These are phyloP conservation scores for Gobio gobio DNA, from an alignment of 2,113 vertebrate species.

Conservation along the genomic window DNA sequence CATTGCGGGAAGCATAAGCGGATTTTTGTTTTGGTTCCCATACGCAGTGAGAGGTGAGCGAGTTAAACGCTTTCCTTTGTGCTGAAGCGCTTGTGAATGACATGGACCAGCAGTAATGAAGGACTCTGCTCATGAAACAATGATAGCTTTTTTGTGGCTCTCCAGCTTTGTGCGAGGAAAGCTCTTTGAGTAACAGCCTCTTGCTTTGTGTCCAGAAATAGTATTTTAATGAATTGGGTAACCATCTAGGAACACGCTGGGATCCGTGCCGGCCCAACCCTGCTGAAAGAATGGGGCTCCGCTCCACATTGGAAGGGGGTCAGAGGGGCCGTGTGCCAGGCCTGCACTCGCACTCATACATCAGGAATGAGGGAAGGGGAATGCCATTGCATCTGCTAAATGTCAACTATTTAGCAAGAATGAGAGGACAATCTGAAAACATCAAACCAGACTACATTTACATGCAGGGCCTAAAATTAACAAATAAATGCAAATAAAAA, in stretches of 20 bases:
- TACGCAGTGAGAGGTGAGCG: conserved; percentile 31
- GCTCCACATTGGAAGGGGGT: conserved; percentile 36
- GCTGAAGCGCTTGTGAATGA: conserved; percentile 41
- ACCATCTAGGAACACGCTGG: conserved; percentile 50
- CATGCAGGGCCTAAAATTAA: too few relatives aligned
- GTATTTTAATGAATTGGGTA: conserved; percentile 57
- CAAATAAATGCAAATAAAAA: too few relatives aligned
- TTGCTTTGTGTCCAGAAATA: conserved; percentile 54
- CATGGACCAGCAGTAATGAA: conserved; percentile 47
- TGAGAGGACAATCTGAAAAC: neutral
- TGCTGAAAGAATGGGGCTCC: neutral
- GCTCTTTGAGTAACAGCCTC: conserved; percentile 49
- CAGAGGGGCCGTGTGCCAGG: conserved; percentile 2
- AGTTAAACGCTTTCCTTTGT: conserved; percentile 52
- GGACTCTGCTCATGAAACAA: conserved; percentile 51
- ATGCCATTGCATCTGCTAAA: neutral
- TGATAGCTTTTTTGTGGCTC: conserved; percentile 35
- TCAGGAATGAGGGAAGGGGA: neutral
- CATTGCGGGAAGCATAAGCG: conserved; percentile 15
- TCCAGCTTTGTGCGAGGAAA: conserved; percentile 36
- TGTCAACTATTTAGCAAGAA: neutral
- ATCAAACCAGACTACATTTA: too few relatives aligned
- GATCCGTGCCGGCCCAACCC: neutral
- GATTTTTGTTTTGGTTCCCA: conserved; percentile 46
- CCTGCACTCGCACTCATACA: neutral